phyloP scores from a whole-genome alignment of 2,113 vertebrate genomes.

The Neoarius graeffei region DNA sequence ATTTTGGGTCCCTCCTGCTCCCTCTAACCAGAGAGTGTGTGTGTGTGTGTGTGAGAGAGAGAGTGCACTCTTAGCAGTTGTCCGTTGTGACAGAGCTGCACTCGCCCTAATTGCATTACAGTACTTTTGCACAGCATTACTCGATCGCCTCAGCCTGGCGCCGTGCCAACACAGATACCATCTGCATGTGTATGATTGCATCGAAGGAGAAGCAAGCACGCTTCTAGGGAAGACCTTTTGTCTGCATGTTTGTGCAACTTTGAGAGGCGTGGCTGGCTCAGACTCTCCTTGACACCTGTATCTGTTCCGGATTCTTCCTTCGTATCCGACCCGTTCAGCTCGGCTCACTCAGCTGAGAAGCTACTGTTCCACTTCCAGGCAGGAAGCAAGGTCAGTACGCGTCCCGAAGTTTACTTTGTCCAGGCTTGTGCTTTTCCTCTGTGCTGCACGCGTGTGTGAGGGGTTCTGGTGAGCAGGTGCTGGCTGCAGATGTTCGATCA shows the following conservation, averaged over 20 bases:
- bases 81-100: constrained; percentile 62
- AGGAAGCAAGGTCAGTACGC: constrained; percentile 10
- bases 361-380: not conserved
- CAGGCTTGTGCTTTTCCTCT: not conserved
- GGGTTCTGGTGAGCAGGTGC: constrained; percentile 27
- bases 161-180: constrained; percentile 67
- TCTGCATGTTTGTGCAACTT: not conserved
- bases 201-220: not conserved
- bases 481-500: constrained; percentile 41
- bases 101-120: constrained; percentile 70
- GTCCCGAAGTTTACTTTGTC: not conserved
- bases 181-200: constrained; percentile 31
- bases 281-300: not conserved
- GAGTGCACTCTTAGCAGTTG: constrained; percentile 14
- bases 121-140: constrained; percentile 69
- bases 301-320: not conserved
- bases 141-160: constrained; percentile 80
- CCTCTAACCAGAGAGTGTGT: not conserved
- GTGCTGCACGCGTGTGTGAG: not conserved
- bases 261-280: constrained; percentile 19
- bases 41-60: too few species aligned
- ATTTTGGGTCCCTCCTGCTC: not conserved
- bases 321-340: not conserved
- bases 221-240: constrained; percentile 47
- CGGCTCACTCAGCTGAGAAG: not conserved